Evolutionary conservation across 2,113 vertebrate species (phyloP), one percentile per base, ranked within the genome.

Genomic region (Pollachius pollachius): DNA sequence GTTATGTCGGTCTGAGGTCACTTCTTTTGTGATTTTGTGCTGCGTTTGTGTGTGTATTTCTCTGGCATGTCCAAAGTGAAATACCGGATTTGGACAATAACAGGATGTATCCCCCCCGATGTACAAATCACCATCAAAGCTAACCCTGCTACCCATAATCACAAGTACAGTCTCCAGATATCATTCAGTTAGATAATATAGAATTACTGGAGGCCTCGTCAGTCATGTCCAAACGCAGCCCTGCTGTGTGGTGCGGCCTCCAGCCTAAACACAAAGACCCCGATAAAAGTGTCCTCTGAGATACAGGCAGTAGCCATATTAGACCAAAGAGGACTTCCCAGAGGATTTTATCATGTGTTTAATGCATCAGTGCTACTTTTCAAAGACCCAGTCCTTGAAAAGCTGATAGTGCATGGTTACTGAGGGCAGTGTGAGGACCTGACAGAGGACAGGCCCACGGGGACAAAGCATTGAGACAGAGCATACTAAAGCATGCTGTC

Each of bases 31-130:
- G 64, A 9, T 19, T 16, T 65, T 48, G 27, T 34, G 25, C 9
- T 62, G 54, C 62, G 15, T 68, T 12, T 69, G 59, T 70, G 62
- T 62, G 78, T 71, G 17, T 71, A 57, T 73, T 13, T 73, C 52
- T 64, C 67, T 64, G 60, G 52, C 66, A 67, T 67, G 13, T 30
- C 16, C 69, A 37, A 8, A 64, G 25, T 59, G 52, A 81, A 82
- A 73, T 48, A 60, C 65, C 70, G 67, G 13, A 73, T 69, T 72
- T 4, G 62, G 75, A 88, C 88, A 89, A 88, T 87, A 88, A 79
- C 88, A 88, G 86, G 88, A 88, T 82, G 74, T 12, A 74, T 83
- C 83, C 80, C 85, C 80, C 77, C 85, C 80, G 12, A 75, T 84
- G 73, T 74, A 83, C 79, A 81, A 84, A 84, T 84, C 85, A 85